phyloP scores from a whole-genome alignment of 2,888 invertebrate genomes.

The Pachymerium ferrugineum region DNA sequence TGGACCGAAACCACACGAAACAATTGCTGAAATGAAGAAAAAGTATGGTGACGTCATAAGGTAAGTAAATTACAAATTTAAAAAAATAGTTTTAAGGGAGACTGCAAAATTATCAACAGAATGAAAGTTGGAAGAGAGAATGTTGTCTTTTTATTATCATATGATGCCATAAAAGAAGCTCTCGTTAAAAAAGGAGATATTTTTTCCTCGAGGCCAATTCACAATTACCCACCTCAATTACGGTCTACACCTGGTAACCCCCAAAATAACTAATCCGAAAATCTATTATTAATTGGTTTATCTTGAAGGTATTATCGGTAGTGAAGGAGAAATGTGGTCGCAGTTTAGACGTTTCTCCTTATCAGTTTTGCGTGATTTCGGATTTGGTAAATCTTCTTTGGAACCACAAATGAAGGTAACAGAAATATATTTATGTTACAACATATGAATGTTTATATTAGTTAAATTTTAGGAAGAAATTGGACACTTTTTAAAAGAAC shows the following conservation, averaged over 20 bases:
- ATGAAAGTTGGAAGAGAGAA: background rate
- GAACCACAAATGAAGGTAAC: background rate
- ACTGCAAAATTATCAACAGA: background rate
- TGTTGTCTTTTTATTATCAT: background rate
- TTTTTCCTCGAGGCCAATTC: background rate
- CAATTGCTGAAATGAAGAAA: background rate
- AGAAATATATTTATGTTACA: background rate
- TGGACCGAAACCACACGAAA: background rate
- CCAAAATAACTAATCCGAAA: no score
- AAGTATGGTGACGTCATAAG: background rate
- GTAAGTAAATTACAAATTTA: background rate
- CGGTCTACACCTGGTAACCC: background rate
- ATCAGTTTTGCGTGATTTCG: background rate
- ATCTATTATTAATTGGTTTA: no score
- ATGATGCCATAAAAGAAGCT: background rate
- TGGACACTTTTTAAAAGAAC: background rate
- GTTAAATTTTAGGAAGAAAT: background rate
- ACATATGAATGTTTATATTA: no score
- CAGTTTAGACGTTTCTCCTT: background rate
- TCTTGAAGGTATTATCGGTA: background rate
- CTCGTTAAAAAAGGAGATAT: background rate
- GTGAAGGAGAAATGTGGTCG: background rate
- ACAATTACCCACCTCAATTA: background rate
- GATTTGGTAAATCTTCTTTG: background rate
- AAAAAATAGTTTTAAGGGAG: background rate